Base-by-base conservation (phyloP, 2,888 invertebrate genomes). In the Mamestra brassicae region DNA sequence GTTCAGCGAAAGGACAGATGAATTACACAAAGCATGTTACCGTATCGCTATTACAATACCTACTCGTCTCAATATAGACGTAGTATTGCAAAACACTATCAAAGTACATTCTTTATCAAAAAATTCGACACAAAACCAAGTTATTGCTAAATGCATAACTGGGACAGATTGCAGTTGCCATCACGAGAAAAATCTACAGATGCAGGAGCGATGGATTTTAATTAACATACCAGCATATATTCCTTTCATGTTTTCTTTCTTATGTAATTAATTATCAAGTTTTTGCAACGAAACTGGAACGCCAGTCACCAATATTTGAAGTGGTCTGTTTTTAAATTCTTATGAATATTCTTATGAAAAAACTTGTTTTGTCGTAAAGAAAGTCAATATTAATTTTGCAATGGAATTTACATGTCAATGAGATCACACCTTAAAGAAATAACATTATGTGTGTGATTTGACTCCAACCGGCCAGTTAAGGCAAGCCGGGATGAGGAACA, bases 121-220 rank as follows among this genome's bases (percentile, higher is more conserved):
- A 71, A 69, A 67, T 47, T 66, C 50, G 45, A 64, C 50, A 69
- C 36, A 42, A 57, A 52, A 64, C 26, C 34, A 36, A 57, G 58
- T 36, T 6, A 45, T 84, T 83, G 78, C 77, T 55, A 76, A 80
- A 80, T 47, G 8, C 17, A 42, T 65, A 81, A 60, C 65, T 81
- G 47, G 84, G 68, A 75, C 84, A 81, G 57, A 74, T 75, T 81
- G 74, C 73, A 71, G 52, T 52, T 52, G 52, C 17, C 52, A 13
- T 4, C 13, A 52, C 52, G 58, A 47, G 38, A 71, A 70, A 83
- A 74, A 71, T 80, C 66, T 80, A n/a, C 47, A 69, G 69, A 73
- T 26, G 45, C 54, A 62, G 38, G 57, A 45, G 45, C 26, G 36
- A 70, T 73, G 38, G 4, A 11, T 57, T 66, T 78, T 73, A 74